A percentile compares a stretch with the other conserved stretches of the same genome.
These are phyloP conservation scores for Patiria pectinifera DNA, from an alignment of 53 echinoderm and acorn worm species.

Conservation along the genomic window DNA sequence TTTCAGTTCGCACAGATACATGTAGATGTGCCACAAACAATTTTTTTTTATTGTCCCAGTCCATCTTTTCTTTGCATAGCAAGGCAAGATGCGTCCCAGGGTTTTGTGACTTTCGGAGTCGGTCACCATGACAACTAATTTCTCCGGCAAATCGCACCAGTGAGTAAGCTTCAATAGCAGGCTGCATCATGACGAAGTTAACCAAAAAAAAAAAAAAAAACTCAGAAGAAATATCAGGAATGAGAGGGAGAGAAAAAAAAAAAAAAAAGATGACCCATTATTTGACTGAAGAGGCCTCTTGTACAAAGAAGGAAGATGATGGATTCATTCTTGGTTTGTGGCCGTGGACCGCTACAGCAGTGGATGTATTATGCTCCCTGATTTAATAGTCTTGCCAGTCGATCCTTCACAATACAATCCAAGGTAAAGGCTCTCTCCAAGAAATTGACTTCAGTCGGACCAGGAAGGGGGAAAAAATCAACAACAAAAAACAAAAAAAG, in stretches of 20 bases:
- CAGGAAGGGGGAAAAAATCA: not conserved
- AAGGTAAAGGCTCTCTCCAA: conserved; percentile 45
- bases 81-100: conserved; percentile 12
- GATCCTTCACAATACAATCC: not conserved
- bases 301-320: conserved; percentile 2
- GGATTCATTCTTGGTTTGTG: not conserved
- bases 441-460: conserved; percentile 13
- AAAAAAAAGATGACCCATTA: not conserved
- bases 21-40: conserved; percentile 5
- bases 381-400: conserved; percentile 20
- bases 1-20: not conserved
- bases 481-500: not conserved
- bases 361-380: not conserved
- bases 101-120: conserved; percentile 41
- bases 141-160: conserved; percentile 13
- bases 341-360: not conserved
- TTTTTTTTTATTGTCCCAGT: not conserved
- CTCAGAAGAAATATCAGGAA: not conserved
- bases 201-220: not conserved
- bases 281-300: conserved; percentile 9
- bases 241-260: not conserved
- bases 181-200: not conserved
- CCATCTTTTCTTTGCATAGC: not conserved
- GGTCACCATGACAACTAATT: conserved; percentile 33
- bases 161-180: not conserved